Conservation (phyloP, 2,888 invertebrate genomes). For the Caenorhabditis sulstoni region DNA sequence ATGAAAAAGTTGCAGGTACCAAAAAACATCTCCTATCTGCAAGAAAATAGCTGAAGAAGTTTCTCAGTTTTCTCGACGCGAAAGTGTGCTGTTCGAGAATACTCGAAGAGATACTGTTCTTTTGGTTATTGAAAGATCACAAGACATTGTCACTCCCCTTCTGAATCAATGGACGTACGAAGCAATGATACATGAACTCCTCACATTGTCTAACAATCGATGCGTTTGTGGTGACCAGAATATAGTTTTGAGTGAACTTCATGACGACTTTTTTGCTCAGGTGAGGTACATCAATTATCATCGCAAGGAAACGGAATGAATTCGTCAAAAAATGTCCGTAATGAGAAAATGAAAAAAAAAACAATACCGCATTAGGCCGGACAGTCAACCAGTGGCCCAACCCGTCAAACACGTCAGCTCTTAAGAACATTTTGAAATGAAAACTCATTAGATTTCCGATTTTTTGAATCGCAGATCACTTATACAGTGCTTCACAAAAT, state of each 20-base stretch:
- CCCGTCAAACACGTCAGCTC: too few species aligned
- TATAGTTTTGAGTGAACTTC: conserved; percentile 92
- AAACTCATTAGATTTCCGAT: too few species aligned
- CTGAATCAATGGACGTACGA: conserved; percentile 99
- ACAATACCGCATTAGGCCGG: too few species aligned
- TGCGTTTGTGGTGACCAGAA: conserved; percentile 93
- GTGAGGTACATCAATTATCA: too few species aligned
- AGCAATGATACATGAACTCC: conserved; percentile 97
- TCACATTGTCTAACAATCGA: conserved; percentile 93
- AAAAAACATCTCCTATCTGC: conserved; percentile 70
- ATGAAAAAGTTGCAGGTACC: too few species aligned
- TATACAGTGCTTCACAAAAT: too few species aligned
- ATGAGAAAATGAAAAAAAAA: too few species aligned
- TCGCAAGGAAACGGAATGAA: too few species aligned
- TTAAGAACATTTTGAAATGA: too few species aligned
- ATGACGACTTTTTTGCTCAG: conserved; percentile 96
- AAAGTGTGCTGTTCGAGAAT: conserved; percentile 76
- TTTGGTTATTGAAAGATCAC: conserved; percentile 92
- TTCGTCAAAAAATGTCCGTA: too few species aligned
- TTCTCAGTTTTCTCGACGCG: conserved; percentile 71
- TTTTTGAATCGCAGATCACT: too few species aligned
- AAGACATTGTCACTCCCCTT: conserved; percentile 96
- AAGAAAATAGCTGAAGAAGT: conserved; percentile 74
- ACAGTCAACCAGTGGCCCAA: too few species aligned
- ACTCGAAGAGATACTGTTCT: conserved; percentile 84